These are phyloP conservation scores for Coregonus clupeaformis DNA, from an alignment of 2,113 vertebrate species.

Conservation along the genomic window DNA sequence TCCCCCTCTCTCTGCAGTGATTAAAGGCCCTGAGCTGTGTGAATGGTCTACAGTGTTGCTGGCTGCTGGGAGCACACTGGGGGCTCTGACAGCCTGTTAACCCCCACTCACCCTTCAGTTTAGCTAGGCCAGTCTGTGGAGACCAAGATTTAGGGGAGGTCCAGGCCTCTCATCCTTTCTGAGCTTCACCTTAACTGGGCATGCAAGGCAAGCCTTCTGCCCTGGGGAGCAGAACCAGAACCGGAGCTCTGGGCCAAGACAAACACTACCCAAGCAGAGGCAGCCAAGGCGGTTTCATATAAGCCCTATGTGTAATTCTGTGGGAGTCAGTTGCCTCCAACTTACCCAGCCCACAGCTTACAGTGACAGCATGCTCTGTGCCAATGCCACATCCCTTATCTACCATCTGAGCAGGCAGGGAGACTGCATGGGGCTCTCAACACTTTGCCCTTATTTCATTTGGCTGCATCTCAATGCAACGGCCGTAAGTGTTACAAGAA, in stretches of 20 bases:
- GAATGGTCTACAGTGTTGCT: constrained; percentile 56
- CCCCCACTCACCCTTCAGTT: constrained; percentile 21
- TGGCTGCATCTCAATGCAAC: constrained; percentile 6
- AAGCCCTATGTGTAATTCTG: constrained; percentile 31
- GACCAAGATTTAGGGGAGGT: constrained; percentile 43
- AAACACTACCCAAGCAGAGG: constrained; percentile 46
- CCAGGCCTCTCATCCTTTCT: constrained; percentile 35
- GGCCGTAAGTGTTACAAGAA: constrained; percentile 18
- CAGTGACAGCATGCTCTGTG: constrained; percentile 36
- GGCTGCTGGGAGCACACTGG: constrained; percentile 25
- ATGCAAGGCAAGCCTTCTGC: constrained; percentile 19
- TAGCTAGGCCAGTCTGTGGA: constrained; percentile 21
- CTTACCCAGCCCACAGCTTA: constrained; percentile 25
- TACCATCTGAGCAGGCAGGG: constrained; percentile 26
- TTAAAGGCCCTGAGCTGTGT: constrained; percentile 24
- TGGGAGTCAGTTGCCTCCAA: constrained; percentile 1
- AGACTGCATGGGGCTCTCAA: constrained; percentile 22
- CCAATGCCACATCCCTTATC: constrained; percentile 18
- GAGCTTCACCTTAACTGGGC: constrained; percentile 39
- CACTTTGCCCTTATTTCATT: constrained; percentile 23
- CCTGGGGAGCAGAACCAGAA: constrained; percentile 25
- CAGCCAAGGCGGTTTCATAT: constrained; percentile 37
- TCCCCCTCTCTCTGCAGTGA: background rate
- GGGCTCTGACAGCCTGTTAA: constrained; percentile 50
- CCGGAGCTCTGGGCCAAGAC: constrained; percentile 45